These are phyloP conservation scores for Lacanobia oleracea DNA, from an alignment of 2,888 invertebrate genomes.

Conservation along the genomic window DNA sequence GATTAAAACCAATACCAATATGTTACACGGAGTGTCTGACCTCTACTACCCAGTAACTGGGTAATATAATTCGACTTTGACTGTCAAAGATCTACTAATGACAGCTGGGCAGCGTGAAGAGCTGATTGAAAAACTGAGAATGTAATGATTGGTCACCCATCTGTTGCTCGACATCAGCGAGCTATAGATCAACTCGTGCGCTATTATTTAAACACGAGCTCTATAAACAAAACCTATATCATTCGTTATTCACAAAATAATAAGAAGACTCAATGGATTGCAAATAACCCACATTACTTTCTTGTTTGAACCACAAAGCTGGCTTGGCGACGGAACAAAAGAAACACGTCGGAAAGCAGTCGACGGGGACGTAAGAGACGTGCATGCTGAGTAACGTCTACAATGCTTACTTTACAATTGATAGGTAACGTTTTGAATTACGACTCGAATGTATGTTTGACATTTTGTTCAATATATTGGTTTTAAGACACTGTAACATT, in stretches of 20 bases:
- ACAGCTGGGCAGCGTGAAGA: too few species aligned
- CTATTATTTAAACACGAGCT: neutral
- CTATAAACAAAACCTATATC: neutral
- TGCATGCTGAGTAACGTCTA: neutral
- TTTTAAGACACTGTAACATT: neutral
- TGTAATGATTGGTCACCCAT: too few species aligned
- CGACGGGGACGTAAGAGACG: neutral
- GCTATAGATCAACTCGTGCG: too few species aligned
- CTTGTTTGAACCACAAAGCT: neutral
- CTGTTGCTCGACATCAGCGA: too few species aligned
- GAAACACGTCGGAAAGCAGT: neutral
- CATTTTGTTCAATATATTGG: neutral
- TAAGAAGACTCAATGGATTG: slow-evolving; percentile 14
- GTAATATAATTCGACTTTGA: too few species aligned
- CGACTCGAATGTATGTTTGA: too few species aligned
- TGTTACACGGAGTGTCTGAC: too few species aligned
- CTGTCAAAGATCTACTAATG: too few species aligned
- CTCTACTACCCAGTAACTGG: too few species aligned
- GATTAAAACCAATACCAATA: too few species aligned
- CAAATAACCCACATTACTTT: slow-evolving; percentile 1
- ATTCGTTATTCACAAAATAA: slow-evolving; percentile 7
- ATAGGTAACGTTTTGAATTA: neutral
- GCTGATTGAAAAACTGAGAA: too few species aligned
- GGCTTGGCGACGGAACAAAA: slow-evolving; percentile 2
- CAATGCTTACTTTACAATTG: neutral